Evolutionary conservation across 2,888 invertebrate species (phyloP).

Genomic region (Elmis aenea): DNA sequence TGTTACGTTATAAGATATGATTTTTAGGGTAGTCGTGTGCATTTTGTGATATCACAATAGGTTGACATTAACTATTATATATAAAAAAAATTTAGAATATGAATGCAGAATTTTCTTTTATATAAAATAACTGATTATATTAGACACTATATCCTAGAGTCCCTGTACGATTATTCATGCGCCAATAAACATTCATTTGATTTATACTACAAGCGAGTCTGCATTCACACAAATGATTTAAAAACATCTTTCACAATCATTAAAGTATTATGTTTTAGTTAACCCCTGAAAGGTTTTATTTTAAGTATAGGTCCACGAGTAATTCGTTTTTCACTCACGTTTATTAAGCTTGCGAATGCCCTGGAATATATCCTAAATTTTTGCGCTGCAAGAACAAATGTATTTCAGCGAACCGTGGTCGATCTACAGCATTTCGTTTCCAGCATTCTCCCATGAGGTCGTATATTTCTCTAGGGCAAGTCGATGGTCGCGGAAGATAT

Average conservation of each 20-base stretch:
- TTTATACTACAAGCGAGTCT: constrained; percentile 1
- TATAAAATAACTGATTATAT: constrained; percentile 9
- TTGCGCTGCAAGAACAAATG: constrained; percentile 75
- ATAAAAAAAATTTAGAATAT: too few species aligned
- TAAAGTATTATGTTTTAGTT: too few species aligned
- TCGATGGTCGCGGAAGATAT: constrained; percentile 59
- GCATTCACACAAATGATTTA: constrained; percentile 5
- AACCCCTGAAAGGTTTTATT: too few species aligned
- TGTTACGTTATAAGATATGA: constrained; percentile 39
- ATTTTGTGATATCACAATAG: constrained; percentile 45
- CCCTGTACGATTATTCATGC: too few species aligned
- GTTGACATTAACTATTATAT: too few species aligned
- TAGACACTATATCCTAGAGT: too few species aligned
- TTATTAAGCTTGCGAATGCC: constrained; percentile 31
- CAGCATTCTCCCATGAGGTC: constrained; percentile 91
- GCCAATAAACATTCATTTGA: not conserved
- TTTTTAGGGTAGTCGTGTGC: constrained; percentile 31
- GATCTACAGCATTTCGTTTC: constrained; percentile 72
- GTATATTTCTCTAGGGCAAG: constrained; percentile 83
- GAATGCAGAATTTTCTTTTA: constrained; percentile 11
- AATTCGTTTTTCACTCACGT: too few species aligned
- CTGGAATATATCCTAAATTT: constrained; percentile 61
- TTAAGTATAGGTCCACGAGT: too few species aligned
- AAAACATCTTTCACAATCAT: constrained; percentile 4
- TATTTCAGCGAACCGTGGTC: constrained; percentile 84